Conservation (phyloP, 2,888 invertebrate species). For the Leptarthrus brevirostris region DNA sequence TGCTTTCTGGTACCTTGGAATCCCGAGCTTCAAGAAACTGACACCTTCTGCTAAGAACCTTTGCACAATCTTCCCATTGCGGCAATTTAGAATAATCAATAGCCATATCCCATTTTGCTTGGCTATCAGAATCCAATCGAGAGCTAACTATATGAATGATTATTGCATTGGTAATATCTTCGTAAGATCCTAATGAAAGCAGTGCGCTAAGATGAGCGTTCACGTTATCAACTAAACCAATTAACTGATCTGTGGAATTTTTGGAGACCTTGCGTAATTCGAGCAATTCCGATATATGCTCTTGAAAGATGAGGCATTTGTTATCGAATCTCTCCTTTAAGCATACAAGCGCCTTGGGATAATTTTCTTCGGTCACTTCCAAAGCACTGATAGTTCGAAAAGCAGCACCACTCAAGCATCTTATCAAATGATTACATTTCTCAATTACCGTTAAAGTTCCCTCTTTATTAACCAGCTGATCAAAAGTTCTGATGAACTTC, state of each 20-base stretch:
- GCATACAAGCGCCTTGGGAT: constrained; percentile 49
- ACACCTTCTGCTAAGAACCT: constrained; percentile 50
- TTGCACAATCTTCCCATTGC: constrained; percentile 49
- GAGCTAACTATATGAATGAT: too few relatives aligned
- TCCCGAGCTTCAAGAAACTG: constrained; percentile 51
- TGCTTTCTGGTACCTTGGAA: constrained; percentile 18
- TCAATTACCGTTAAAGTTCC: not conserved
- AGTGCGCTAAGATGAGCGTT: too few relatives aligned
- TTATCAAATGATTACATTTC: not conserved
- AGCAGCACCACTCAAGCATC: constrained; percentile 1
- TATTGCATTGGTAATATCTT: too few relatives aligned
- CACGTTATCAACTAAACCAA: constrained; percentile 50
- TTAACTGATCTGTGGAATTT: constrained; percentile 49
- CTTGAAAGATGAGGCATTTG: constrained; percentile 54
- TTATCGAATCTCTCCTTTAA: constrained; percentile 53
- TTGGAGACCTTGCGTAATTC: constrained; percentile 46
- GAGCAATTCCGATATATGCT: constrained; percentile 51
- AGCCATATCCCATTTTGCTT: constrained; percentile 53
- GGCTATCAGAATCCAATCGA: constrained; percentile 49
- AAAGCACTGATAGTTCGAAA: constrained; percentile 51
- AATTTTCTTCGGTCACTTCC: constrained; percentile 53
- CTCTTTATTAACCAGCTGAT: not conserved
- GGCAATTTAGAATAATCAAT: constrained; percentile 50
- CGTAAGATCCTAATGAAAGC: too few relatives aligned
- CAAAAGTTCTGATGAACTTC: not conserved